Evolutionary conservation across 2,797 vertebrate species (phyloP).

Genomic region (Graptemys geographica): DNA sequence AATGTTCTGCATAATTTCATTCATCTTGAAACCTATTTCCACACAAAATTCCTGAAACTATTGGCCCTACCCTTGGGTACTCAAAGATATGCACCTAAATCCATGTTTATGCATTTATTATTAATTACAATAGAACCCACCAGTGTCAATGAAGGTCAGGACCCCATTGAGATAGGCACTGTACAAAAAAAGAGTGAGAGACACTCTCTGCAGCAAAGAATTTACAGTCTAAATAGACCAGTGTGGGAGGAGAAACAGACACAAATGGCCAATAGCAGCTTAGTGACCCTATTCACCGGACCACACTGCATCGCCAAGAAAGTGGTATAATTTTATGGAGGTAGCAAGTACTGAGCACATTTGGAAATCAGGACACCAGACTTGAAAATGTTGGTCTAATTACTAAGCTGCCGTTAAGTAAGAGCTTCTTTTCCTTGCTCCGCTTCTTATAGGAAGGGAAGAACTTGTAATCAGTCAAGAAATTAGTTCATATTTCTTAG

Average conservation of each 20-base stretch:
- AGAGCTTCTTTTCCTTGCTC: neutral
- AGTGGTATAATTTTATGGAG: neutral
- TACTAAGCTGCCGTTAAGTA: neutral
- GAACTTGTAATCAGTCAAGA: neutral
- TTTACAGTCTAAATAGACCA: neutral
- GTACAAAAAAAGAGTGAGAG: neutral
- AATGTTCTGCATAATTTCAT: slow-evolving; percentile 8
- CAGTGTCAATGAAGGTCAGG: neutral
- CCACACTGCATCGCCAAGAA: neutral
- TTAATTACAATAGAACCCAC: neutral
- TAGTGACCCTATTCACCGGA: neutral
- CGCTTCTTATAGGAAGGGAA: neutral
- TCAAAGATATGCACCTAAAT: neutral
- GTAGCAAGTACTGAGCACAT: neutral
- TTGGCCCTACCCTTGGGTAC: neutral
- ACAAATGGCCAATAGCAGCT: rapidly evolving
- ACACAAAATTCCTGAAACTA: neutral
- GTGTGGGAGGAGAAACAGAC: neutral
- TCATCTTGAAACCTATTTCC: slow-evolving; percentile 32
- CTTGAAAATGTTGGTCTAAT: neutral
- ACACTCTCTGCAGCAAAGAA: neutral
- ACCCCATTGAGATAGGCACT: neutral
- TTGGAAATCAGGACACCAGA: neutral
- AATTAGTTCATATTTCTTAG: neutral
- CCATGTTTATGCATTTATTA: neutral